A percentile compares a stretch with the other conserved stretches of the same genome.
Conservation (phyloP, 37 sponge, comb jelly and placozoan genomes). For the Oscarella lobularis region DNA sequence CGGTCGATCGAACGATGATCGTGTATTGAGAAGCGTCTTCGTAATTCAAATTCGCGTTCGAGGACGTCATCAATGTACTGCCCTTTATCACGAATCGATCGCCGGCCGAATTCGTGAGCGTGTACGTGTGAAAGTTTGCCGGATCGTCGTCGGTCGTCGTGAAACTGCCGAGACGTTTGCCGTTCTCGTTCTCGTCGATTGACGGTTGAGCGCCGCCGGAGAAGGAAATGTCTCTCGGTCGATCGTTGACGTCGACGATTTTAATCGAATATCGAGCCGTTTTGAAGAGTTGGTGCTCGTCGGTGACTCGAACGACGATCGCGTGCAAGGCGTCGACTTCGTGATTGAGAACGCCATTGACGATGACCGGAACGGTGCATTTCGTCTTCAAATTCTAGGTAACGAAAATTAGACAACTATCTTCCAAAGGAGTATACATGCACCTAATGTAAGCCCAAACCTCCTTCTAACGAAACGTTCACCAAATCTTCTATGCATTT, state of each 20-base stretch:
- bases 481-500: background rate
- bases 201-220: background rate
- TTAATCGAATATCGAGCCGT: background rate
- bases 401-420: background rate
- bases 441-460: background rate
- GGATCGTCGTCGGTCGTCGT: conserved; percentile 9
- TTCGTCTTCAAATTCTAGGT: background rate
- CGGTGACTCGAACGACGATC: conserved; percentile 1
- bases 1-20: background rate
- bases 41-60: background rate
- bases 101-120: background rate
- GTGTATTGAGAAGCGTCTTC: background rate
- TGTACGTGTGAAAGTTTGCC: background rate
- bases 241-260: background rate
- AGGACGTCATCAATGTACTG: background rate
- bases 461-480: background rate
- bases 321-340: conserved; percentile 1
- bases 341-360: background rate
- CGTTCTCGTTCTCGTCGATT: conserved; percentile 2
- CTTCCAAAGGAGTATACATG: background rate
- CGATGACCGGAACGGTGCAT: background rate
- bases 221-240: background rate
- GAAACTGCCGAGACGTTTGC: background rate
- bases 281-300: background rate
- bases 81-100: background rate